These are phyloP conservation scores for Pelusios castaneus DNA, from an alignment of 2,113 vertebrate genomes.

Conservation along the genomic window DNA sequence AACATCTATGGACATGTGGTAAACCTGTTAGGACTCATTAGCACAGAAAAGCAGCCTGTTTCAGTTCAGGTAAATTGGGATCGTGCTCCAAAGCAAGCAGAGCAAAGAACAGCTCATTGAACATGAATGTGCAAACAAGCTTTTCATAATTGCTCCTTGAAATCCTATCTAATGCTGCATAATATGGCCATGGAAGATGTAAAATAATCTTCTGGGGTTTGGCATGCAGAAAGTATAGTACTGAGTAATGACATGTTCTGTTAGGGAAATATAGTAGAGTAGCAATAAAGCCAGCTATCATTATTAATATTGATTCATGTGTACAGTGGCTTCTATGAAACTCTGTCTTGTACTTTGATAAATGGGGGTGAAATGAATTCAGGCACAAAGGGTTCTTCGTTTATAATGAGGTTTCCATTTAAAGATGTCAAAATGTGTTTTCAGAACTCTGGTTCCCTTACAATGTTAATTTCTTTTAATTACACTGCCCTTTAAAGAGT, in stretches of 20 bases:
- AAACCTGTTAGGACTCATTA: neutral
- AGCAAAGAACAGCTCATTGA: neutral
- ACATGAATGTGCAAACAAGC: neutral
- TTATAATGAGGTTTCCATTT: neutral
- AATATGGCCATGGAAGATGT: neutral
- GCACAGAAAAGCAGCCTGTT: neutral
- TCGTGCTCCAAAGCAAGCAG: neutral
- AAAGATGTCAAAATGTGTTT: neutral
- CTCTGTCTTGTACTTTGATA: neutral
- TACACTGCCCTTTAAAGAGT: neutral
- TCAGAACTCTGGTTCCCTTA: neutral
- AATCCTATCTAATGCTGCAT: neutral
- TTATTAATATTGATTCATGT: neutral
- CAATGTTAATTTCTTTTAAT: neutral
- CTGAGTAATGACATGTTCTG: conserved; percentile 1
- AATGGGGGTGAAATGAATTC: neutral
- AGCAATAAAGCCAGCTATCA: neutral
- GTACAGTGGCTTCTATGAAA: neutral
- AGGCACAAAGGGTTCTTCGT: neutral
- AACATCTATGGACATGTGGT: neutral
- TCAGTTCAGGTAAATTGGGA: neutral
- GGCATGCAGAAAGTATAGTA: neutral
- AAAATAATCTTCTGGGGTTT: neutral
- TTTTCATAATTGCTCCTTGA: neutral
- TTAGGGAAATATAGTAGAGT: neutral